These are phyloP conservation scores for Drosophila birchii DNA, from an alignment of 2,888 invertebrate species.

Conservation along the genomic window DNA sequence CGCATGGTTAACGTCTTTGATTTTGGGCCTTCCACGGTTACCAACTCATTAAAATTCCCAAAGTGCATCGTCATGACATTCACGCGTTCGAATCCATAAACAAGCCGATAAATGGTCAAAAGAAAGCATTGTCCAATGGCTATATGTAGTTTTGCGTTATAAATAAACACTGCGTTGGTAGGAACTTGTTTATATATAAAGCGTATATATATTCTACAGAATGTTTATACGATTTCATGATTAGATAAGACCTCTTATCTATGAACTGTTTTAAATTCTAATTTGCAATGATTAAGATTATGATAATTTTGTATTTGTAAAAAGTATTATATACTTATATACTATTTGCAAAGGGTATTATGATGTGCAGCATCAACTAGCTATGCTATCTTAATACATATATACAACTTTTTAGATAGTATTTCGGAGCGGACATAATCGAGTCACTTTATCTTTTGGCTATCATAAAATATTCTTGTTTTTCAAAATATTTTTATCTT, in stretches of 20 bases:
- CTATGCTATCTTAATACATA: no score
- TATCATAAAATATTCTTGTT: no score
- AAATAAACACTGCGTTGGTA: slow-evolving; percentile 48
- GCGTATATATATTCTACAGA: neutral
- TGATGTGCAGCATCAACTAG: no score
- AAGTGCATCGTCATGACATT: slow-evolving; percentile 41
- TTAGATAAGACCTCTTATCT: slow-evolving; percentile 27
- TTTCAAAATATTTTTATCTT: no score
- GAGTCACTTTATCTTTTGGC: no score
- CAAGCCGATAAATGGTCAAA: slow-evolving; percentile 1
- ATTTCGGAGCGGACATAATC: no score
- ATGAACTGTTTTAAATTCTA: neutral
- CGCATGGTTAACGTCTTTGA: slow-evolving; percentile 2
- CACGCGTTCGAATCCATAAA: neutral
- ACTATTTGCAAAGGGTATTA: neutral
- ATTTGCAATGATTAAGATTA: neutral
- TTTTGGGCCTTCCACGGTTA: neutral
- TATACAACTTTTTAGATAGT: no score
- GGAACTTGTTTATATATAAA: slow-evolving; percentile 39
- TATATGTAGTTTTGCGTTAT: slow-evolving; percentile 35
- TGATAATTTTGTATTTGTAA: neutral
- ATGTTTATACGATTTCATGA: slow-evolving; percentile 3
- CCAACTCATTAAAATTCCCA: slow-evolving; percentile 27
- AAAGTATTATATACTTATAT: no score
- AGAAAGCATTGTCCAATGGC: slow-evolving; percentile 5